Base-by-base conservation (phyloP, 2,888 invertebrate species). In the Pedicia rivosa region DNA sequence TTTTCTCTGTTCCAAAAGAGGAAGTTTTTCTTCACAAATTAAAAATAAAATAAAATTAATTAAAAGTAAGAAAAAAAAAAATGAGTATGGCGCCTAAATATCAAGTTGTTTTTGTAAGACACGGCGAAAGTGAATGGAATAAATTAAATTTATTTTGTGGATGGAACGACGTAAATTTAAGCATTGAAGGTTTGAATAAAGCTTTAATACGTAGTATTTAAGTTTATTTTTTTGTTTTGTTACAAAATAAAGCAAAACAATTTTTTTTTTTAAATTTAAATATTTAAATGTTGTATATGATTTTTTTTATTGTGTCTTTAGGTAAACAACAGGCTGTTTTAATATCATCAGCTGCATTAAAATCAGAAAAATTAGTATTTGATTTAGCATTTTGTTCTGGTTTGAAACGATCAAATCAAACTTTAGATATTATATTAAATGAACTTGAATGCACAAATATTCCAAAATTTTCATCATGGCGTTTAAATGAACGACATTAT, bases 401-500 rank as follows among this genome's bases (percentile, higher is more conserved):
- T 6, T 57, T 88, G 38, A 81, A 76, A 35, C 71, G 88, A 43
- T 86, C 87, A 1, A 79, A 84, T 53, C 70, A 75, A 36, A 88
- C 87, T 1, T 56, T 87, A 31, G 69, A 70, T 35, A 57, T 70
- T 2, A 73, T 87, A 40, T 59, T 88, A 6, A 62, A 72, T 40
- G 76, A 76, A 52, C 70, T 77, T 13, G 74, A 68, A 1, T 81
- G 83, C 52, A 61, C 72, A 26, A 67, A 72, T 44, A 62, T 88
- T 42, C 78, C 79, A 0, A 62, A 79, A 14, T 57, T 68, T 13
- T 79, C 80, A 56, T 78, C 83, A 3, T 88, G 88, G 88, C 68
- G 87, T 8, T 61, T 88, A 8, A 88, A 88, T 50, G 87, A 88
- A 57, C 73, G 88, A 44, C 88, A 88, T 54, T 88, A 88, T 48